These are phyloP conservation scores for Mustelus asterias DNA, from an alignment of 2,113 vertebrate species.

Conservation along the genomic window DNA sequence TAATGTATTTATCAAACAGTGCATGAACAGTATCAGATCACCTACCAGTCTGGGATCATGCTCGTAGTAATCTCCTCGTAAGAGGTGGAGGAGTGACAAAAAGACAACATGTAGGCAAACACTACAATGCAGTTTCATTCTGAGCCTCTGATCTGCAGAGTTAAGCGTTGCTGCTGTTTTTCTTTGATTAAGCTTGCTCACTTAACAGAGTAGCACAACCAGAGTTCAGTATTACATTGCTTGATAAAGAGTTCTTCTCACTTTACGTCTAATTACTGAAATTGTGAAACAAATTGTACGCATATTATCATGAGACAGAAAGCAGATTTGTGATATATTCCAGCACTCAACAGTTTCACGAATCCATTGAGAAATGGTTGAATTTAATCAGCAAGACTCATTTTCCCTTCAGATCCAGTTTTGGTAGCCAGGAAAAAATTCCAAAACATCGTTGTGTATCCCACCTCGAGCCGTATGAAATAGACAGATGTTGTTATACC, in stretches of 20 bases:
- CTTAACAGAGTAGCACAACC: neutral
- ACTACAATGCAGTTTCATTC: conserved; percentile 63
- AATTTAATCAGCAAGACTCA: neutral
- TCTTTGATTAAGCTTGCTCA: neutral
- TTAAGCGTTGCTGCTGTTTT: neutral
- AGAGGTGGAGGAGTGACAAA: conserved; percentile 58
- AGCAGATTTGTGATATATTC: neutral
- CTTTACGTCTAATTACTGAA: neutral
- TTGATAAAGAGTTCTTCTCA: neutral
- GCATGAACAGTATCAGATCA: conserved; percentile 40
- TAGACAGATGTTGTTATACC: neutral
- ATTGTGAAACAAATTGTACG: neutral
- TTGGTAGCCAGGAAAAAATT: neutral
- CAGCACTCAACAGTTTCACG: neutral
- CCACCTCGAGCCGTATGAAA: neutral
- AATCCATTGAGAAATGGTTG: neutral
- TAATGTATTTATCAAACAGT: neutral
- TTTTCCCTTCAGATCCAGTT: neutral
- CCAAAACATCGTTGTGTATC: neutral
- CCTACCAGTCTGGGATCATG: conserved; percentile 60
- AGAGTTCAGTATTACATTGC: conserved; percentile 33
- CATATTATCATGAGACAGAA: neutral
- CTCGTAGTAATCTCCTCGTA: conserved; percentile 57
- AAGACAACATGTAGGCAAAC: conserved; percentile 59
- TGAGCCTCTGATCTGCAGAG: conserved; percentile 50